Evolutionary conservation across 2,113 vertebrate species (phyloP), one percentile per base, ranked within the genome.

Genomic region (Microcebus griseorufus): DNA sequence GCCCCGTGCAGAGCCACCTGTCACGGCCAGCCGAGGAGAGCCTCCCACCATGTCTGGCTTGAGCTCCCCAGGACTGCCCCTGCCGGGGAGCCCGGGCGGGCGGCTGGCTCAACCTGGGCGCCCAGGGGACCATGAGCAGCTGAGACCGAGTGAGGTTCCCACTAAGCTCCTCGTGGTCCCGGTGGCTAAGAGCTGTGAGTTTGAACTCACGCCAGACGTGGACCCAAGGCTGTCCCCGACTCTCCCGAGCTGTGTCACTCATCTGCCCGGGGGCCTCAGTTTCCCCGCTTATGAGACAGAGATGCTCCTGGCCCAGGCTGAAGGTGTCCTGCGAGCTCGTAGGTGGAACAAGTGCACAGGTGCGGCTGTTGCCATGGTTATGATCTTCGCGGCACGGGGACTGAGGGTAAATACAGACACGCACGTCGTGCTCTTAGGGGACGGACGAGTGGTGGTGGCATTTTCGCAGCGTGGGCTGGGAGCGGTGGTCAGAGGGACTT

Each of bases 331-430:
- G 14, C 39, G 14, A 0, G 5, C 0, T 18, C 9, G 16, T 22
- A 4, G 2, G 0, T 4, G 48, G 16, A 18, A 11, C 7, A 2
- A 1, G 2, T 2, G 2, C 0, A 12, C 4, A 51, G 9, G 12
- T 3, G 8, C 2, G 20, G 2, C 17, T 6, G 20, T 45, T 27
- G 3, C 17, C 14, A 0, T 39, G 27, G 16, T 42, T 25, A 9
- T 48, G 5, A 6, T 23, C 12, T 39, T 13, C 9, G 6, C 3
- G 39, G 51, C 37, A 5, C 17, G 6, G 32, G 25, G 2, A 1
- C 5, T 11, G 5, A 45, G 25, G 14, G 13, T 34, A 2, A 65
- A 34, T 1, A 0, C 70, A n/a, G 78, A 84, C 53, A 14, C 60
- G 14, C 11, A 12, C 32, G 8, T 0, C 0, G 18, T 6, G 17